Conservation (phyloP, 2,797 vertebrate species). For the Pseudocheirus occidentalis region DNA sequence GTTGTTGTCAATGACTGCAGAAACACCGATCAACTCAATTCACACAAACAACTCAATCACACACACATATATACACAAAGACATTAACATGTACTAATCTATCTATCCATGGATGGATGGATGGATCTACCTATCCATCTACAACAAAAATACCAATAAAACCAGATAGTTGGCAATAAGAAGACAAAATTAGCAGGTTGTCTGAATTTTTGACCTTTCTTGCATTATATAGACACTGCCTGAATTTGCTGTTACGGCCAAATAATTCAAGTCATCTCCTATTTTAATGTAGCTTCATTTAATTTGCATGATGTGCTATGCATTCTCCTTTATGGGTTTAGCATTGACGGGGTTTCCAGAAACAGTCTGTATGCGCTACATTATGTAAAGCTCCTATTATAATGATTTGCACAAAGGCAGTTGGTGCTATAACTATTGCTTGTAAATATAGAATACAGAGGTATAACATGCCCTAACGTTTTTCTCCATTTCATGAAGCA, state of each 20-base stretch:
- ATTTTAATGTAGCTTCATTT: neutral
- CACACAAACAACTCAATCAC: neutral
- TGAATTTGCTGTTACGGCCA: neutral
- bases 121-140: neutral
- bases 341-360: neutral
- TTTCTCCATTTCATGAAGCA: slow-evolving; percentile 27
- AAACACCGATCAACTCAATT: neutral
- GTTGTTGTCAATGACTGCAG: neutral
- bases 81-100: too few relatives aligned
- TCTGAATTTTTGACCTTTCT: neutral
- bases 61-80: neutral
- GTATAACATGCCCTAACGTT: neutral
- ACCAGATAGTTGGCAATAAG: neutral
- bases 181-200: neutral
- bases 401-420: slow-evolving; percentile 3
- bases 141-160: neutral
- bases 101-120: neutral
- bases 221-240: neutral
- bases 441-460: neutral
- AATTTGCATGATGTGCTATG: neutral
- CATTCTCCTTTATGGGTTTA: neutral
- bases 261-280: neutral
- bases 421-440: neutral
- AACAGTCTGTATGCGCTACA: neutral
- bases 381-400: neutral